These are phyloP conservation scores for Ardeotis arabs DNA, from an alignment of 2,113 vertebrate genomes.

Conservation along the genomic window DNA sequence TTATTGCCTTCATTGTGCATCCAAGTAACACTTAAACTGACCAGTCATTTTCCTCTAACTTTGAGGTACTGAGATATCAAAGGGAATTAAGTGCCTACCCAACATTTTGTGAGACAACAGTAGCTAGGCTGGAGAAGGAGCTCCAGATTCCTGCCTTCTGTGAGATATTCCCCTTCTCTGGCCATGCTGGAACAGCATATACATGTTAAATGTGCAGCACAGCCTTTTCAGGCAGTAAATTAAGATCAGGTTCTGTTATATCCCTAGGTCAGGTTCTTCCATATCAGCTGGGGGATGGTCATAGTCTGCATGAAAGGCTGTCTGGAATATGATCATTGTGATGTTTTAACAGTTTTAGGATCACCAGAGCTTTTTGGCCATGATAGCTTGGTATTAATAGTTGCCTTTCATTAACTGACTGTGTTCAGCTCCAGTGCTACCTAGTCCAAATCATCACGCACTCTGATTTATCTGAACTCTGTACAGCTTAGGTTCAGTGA, in stretches of 20 bases:
- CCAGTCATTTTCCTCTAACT: neutral
- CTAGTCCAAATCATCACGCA: neutral
- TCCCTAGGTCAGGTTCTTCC: neutral
- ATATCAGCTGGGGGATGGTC: neutral
- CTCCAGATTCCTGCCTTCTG: neutral
- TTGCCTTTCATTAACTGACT: neutral
- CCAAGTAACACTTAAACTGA: neutral
- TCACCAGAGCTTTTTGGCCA: neutral
- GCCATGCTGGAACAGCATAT: neutral
- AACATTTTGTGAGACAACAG: neutral
- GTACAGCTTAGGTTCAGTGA: neutral
- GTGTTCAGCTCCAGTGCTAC: neutral
- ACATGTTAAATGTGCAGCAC: neutral
- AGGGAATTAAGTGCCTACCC: neutral
- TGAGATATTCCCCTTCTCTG: neutral
- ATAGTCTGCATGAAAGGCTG: neutral
- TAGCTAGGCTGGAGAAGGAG: neutral
- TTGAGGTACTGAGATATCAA: neutral
- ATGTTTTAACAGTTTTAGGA: neutral
- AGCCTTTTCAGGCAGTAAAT: neutral
- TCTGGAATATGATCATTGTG: neutral
- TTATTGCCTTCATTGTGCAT: neutral
- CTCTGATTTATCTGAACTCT: neutral
- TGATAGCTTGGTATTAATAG: neutral
- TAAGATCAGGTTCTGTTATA: neutral